Evolutionary conservation across 2,888 invertebrate species (phyloP).

Genomic region (Tenthredo mesomela): DNA sequence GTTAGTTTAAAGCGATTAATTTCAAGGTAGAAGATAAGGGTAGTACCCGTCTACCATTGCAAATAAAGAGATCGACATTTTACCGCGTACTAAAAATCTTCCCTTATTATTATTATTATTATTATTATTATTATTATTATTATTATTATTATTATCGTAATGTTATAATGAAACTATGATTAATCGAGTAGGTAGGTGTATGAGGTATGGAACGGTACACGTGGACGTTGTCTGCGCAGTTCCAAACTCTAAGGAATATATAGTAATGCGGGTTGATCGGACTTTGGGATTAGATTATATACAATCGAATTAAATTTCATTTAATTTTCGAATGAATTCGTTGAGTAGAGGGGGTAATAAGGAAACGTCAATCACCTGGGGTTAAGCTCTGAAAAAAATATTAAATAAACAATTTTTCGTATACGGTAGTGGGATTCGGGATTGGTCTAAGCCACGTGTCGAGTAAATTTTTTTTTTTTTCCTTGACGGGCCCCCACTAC

Average conservation of each 20-base stretch:
- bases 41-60: neutral
- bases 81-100: neutral
- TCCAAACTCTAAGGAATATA: conserved; percentile 28
- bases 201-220: neutral
- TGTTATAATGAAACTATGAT: conserved; percentile 10
- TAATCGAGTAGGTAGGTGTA: neutral
- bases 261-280: too few species aligned
- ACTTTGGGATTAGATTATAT: too few species aligned
- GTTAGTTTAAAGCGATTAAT: neutral
- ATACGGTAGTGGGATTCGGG: neutral
- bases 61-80: neutral
- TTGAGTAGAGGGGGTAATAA: neutral
- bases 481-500: neutral
- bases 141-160: neutral
- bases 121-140: neutral
- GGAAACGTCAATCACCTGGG: neutral
- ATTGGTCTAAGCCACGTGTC: neutral
- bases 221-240: conserved; percentile 32
- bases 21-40: neutral
- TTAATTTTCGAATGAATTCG: neutral
- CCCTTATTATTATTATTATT: neutral
- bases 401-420: neutral
- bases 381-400: neutral
- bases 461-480: neutral
- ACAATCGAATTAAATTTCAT: too few species aligned